Evolutionary conservation across 35 echinoderm and acorn worm species (phyloP), one percentile per base, ranked within the genome.

Genomic region (Ophioderma brevispina): DNA sequence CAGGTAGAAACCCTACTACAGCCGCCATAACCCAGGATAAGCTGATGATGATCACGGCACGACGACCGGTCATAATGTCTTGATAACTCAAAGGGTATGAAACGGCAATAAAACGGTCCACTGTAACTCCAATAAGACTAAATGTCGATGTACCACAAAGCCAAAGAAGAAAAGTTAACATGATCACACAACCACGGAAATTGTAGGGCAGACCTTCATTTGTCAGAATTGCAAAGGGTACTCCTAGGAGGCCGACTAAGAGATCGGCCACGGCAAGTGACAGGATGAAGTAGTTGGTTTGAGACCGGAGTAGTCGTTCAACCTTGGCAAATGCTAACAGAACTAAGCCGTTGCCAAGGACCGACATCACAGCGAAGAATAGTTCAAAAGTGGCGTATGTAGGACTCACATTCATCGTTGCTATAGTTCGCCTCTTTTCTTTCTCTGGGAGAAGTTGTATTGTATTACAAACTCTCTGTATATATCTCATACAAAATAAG

Each of bases 141-240:
- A 94, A 94, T 1, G 93, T 94, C 11, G 93, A 94, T 3, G 87
- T 88, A 1, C 80, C 93, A 46, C 93, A 94, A 13, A 94, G 77
- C 82, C 93, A 90, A 15, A 94, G 59, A 19, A 94, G 36, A 42
- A 94, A 94, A 52, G 84, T 87, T 33, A 94, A 76, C 93, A 94
- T 94, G 78, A 94, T 90, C 43, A 94, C 70, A 40, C 93, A 94
- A 1, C 81, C 93, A 31, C 80, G 34, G 78, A 94, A 94, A 79
- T 90, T 86, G 40, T 82, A 77, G 34, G 93, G 93, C 0, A 90
- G 82, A 8, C 88, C 82, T 31, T 90, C 49, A 8, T 32, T 80
- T 1, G 93, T 94, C 0, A 94, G 76, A 55, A 94, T 90, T 3
- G 93, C 93, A 79, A 94, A 94, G 11, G 93, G 93, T 33, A 94